These are phyloP conservation scores for Hippolais icterina DNA, from an alignment of 2,113 vertebrate genomes.

Conservation along the genomic window DNA sequence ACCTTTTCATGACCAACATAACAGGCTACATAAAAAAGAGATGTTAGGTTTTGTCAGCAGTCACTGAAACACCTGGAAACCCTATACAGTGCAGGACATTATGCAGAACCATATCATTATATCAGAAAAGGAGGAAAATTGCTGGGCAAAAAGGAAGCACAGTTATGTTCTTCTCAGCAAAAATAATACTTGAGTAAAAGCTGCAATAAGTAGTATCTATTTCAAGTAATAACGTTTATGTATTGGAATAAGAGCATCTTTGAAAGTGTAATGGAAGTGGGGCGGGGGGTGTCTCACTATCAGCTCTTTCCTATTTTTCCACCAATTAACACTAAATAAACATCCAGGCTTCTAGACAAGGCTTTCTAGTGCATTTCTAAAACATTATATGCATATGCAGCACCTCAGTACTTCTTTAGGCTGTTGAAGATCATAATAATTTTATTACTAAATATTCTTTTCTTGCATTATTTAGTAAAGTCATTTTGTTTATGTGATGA, in stretches of 20 bases:
- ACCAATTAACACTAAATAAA: neutral
- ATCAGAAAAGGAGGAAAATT: neutral
- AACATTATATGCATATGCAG: neutral
- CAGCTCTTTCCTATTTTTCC: neutral
- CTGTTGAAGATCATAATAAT: neutral
- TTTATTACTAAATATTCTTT: neutral
- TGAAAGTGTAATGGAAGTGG: neutral
- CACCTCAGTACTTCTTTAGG: neutral
- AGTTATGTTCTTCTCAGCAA: neutral
- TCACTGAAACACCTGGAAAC: neutral
- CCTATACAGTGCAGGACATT: neutral
- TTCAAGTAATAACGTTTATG: neutral
- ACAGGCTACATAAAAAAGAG: neutral
- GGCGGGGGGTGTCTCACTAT: neutral
- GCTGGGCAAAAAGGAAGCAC: neutral
- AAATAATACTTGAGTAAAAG: neutral
- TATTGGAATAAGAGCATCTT: neutral
- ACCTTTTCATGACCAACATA: neutral
- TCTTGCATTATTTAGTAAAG: neutral
- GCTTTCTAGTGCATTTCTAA: neutral
- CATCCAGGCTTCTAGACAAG: neutral
- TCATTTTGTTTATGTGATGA: neutral
- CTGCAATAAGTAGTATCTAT: neutral
- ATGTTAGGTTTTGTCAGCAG: neutral
- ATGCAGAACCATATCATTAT: neutral